Evolutionary conservation across 2,888 invertebrate species (phyloP).

Genomic region (Pseudococcus viburni): DNA sequence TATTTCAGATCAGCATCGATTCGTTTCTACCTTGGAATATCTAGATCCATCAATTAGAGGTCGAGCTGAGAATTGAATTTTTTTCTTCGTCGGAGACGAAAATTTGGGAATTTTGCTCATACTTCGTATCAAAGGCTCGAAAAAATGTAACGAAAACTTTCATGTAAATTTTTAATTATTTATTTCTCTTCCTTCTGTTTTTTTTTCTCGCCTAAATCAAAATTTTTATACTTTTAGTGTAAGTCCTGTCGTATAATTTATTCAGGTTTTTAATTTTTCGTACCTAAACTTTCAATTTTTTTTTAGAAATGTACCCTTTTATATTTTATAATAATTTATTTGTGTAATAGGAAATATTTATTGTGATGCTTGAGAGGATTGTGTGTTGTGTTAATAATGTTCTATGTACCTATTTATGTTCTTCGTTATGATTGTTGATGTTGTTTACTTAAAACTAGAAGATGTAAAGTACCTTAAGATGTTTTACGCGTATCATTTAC

Average conservation of each 20-base stretch:
- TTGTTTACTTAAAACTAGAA: neutral
- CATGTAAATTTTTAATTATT: neutral
- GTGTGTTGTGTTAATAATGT: neutral
- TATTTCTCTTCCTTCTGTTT: neutral
- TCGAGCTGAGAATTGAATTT: neutral
- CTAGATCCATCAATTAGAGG: no score
- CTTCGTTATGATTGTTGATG: slow-evolving; percentile 5
- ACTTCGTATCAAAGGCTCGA: neutral
- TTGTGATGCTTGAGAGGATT: neutral
- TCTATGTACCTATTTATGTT: neutral
- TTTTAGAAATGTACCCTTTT: neutral
- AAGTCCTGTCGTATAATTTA: slow-evolving; percentile 12
- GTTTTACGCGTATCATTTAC: slow-evolving; percentile 24
- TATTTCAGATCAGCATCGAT: no score
- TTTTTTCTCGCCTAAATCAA: neutral
- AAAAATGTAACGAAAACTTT: slow-evolving; percentile 17
- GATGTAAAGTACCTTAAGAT: neutral
- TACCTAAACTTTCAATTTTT: neutral
- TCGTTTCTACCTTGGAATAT: no score
- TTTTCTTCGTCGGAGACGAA: neutral
- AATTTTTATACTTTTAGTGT: neutral
- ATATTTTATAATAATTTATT: neutral
- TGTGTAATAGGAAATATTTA: neutral
- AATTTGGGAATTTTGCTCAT: neutral
- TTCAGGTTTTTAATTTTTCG: neutral